Percentiles rank a stretch among this genome's conserved stretches.
phyloP scores from a whole-genome alignment of 2,113 vertebrate genomes.

The Corvus cornix region DNA sequence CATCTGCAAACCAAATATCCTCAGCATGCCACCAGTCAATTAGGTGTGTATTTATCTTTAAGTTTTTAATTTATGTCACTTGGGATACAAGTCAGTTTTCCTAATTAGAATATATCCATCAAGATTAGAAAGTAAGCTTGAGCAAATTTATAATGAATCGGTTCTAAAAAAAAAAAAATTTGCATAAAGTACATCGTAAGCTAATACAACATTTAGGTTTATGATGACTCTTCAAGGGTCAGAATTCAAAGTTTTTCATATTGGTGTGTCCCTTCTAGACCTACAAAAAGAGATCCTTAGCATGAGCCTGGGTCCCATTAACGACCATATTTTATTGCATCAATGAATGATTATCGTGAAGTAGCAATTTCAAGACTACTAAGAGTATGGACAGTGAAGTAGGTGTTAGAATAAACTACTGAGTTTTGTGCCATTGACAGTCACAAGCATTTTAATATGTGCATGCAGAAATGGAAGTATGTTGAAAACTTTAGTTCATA shows the following conservation, averaged over 20 bases:
- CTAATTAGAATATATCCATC: constrained; percentile 36
- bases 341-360: neutral
- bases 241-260: neutral
- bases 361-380: neutral
- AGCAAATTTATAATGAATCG: constrained; percentile 3
- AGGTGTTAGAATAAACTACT: neutral
- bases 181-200: neutral
- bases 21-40: constrained; percentile 21
- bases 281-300: neutral
- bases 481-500: neutral
- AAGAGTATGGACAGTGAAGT: neutral
- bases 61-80: constrained; percentile 40
- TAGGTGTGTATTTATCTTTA: constrained; percentile 40
- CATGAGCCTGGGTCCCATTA: neutral
- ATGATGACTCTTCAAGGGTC: neutral
- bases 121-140: constrained; percentile 24
- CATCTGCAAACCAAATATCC: constrained; percentile 39
- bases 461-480: neutral
- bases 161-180: neutral
- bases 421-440: neutral
- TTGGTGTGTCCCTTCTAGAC: fast-evolving
- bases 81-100: constrained; percentile 12
- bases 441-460: neutral
- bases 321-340: neutral
- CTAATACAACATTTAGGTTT: neutral